Evolutionary conservation across 2,888 invertebrate genomes (phyloP).

Genomic region (Latrodectus hesperus): DNA sequence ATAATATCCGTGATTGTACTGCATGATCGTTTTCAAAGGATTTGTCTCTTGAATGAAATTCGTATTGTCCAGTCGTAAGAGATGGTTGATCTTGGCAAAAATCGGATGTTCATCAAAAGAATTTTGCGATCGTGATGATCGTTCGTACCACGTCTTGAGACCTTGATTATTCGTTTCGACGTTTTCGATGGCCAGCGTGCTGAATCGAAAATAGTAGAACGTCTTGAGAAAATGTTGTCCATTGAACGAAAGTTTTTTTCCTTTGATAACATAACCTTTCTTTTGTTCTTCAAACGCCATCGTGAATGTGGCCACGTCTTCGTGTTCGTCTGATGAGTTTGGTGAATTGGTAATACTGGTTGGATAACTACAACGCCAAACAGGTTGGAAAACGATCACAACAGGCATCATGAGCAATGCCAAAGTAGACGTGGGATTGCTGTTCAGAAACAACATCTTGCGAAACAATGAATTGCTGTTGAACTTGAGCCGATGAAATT

Average conservation of each 20-base stretch:
- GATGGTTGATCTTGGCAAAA: background rate
- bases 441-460: background rate
- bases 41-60: background rate
- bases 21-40: background rate
- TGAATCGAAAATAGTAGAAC: background rate
- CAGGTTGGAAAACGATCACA: background rate
- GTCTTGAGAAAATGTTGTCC: background rate
- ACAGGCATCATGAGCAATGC: background rate
- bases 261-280: background rate
- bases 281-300: background rate
- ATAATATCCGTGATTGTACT: background rate
- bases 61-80: constrained; percentile 11
- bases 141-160: background rate
- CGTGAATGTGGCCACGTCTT: background rate
- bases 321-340: background rate
- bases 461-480: background rate
- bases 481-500: background rate
- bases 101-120: background rate
- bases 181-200: background rate
- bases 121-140: background rate
- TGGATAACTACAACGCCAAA: background rate
- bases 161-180: background rate
- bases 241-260: background rate
- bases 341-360: background rate
- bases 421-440: background rate